Evolutionary conservation across 2,888 invertebrate species (phyloP), one percentile per base, ranked within the genome.

Genomic region (Acanthosoma haemorrhoidale): DNA sequence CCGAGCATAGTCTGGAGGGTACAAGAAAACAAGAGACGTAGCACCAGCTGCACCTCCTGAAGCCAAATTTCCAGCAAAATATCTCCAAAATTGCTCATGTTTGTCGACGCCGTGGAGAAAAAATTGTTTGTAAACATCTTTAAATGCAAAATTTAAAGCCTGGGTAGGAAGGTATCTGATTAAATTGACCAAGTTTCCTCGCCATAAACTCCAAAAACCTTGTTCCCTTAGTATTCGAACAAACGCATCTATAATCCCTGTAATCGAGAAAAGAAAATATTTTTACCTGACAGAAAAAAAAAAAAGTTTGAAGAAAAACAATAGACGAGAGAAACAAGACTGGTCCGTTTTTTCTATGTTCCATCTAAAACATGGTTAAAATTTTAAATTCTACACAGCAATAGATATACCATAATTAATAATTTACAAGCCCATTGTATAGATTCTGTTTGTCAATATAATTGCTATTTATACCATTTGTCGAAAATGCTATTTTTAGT

Each of bases 31-130:
- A 61, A 90, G 83, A 68, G 89, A 89, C 34, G 89, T 88, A 68
- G 89, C 89, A 77, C 90, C 90, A 76, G 90, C 90, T 75, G 88
- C 88, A 78, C 89, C 90, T 81, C 90, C 90, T 72, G 89, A 88
- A 1, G 88, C 89, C 76, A 90, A 83, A 81, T 90, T 90, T 75
- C 88, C 89, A 73, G 84, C 79, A 77, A 89, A 88, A 77, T 87
- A 88, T 75, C 86, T 84, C 83, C 85, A 84, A 81, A 89, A 89
- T 77, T 88, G 87, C 63, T 85, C 87, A 76, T 88, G 85, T 81
- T 91, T 91, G 80, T 88, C 87, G 68, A 89, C 85, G 61, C 87
- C 88, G 29, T 84, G 85, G 77, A 89, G 81, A 81, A 91, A 90
- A 25, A 84, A 77, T 76, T 86, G 83, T 81, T 90, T 89, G 82